Evolutionary conservation across 2,113 vertebrate genomes (phyloP).

Genomic region (Bungarus multicinctus): DNA sequence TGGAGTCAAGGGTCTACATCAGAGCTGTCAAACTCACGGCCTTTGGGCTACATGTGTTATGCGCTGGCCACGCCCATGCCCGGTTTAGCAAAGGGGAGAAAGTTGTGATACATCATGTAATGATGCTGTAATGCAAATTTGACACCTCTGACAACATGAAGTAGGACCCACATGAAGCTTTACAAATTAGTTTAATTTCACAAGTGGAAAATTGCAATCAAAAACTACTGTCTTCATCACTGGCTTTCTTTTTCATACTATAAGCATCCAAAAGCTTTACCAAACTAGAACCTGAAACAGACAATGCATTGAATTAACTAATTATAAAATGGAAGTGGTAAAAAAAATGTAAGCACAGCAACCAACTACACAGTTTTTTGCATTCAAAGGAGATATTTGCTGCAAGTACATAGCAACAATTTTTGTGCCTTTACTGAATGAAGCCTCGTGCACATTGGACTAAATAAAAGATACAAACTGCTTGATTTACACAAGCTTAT

Average conservation of each 20-base stretch:
- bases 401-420: not conserved
- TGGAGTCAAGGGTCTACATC: not conserved
- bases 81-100: too few relatives aligned
- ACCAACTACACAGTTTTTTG: not conserved
- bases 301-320: not conserved
- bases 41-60: too few relatives aligned
- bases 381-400: not conserved
- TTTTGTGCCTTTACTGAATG: not conserved
- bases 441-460: not conserved
- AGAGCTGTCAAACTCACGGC: too few relatives aligned
- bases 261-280: not conserved
- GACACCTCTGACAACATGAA: not conserved
- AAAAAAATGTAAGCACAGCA: not conserved
- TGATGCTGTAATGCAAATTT: too few relatives aligned
- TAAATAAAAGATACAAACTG: not conserved
- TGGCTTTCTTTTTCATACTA: not conserved
- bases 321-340: not conserved
- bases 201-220: not conserved
- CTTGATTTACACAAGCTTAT: not conserved
- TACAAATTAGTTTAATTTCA: not conserved
- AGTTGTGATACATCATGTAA: too few relatives aligned
- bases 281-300: not conserved
- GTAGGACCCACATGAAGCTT: not conserved
- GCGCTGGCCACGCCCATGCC: too few relatives aligned
- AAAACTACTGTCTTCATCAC: not conserved